Conservation (phyloP, 2,113 vertebrate genomes). For the Sigmodon hispidus region DNA sequence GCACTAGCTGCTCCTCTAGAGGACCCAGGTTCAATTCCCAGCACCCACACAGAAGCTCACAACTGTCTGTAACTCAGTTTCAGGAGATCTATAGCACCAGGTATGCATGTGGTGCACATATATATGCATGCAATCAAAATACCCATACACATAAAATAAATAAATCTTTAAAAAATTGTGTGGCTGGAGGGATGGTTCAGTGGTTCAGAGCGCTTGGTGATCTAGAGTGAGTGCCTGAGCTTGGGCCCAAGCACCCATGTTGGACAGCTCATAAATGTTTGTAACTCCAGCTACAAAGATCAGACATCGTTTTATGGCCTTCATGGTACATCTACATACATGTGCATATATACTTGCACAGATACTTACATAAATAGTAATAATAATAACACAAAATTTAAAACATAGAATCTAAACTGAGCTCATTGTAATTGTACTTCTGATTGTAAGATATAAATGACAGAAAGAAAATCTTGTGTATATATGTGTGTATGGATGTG, state of each 20-base stretch:
- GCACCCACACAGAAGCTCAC: background rate
- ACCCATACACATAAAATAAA: background rate
- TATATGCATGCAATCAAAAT: background rate
- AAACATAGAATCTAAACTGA: background rate
- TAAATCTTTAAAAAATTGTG: background rate
- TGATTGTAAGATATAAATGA: background rate
- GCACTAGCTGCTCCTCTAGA: background rate
- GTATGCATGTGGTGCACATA: background rate
- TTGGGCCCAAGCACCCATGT: background rate
- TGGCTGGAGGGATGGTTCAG: background rate
- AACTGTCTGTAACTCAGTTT: background rate
- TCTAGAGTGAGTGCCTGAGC: background rate
- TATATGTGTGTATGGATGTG: background rate
- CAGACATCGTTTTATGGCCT: background rate
- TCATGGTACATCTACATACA: background rate
- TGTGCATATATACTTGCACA: background rate
- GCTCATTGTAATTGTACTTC: background rate
- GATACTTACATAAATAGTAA: background rate
- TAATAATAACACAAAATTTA: background rate
- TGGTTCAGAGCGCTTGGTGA: background rate
- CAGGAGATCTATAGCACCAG: background rate
- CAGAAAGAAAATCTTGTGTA: background rate
- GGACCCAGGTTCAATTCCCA: background rate
- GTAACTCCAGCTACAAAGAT: background rate
- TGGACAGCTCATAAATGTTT: background rate